These are phyloP conservation scores for Eunapius fragilis DNA, from an alignment of 37 sponge, comb jelly and placozoan species.

Conservation along the genomic window DNA sequence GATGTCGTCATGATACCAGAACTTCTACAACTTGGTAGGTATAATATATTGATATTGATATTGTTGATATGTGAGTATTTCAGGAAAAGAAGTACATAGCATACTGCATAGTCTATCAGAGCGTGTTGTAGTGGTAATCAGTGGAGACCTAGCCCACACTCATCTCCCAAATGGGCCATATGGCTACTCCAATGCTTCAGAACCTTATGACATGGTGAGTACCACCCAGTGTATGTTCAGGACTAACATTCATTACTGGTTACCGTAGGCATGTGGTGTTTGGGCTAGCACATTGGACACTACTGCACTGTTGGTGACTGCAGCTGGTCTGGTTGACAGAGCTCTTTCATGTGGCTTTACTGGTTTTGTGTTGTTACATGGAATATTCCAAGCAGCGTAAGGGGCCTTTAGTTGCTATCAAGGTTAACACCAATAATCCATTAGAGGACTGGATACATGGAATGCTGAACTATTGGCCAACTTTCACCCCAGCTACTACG, in stretches of 20 bases:
- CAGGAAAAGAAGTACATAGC: constrained; percentile 29
- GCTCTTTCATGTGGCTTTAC: constrained; percentile 83
- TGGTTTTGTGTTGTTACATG: constrained; percentile 80
- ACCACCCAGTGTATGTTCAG: no score
- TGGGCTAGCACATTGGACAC: constrained; percentile 43
- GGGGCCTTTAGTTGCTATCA: background rate
- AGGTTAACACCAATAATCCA: background rate
- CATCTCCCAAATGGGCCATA: constrained; percentile 72
- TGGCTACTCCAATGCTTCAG: constrained; percentile 79
- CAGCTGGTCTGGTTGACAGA: constrained; percentile 65
- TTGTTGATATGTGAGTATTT: background rate
- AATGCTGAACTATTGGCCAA: constrained; percentile 49
- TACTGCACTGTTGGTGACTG: constrained; percentile 42
- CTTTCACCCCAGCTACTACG: constrained; percentile 77
- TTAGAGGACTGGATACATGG: constrained; percentile 47
- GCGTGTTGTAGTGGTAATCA: constrained; percentile 64
- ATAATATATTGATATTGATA: background rate
- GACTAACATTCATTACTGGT: background rate
- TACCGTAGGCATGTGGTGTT: constrained; percentile 48
- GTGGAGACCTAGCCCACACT: constrained; percentile 79
- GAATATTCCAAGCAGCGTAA: constrained; percentile 50
- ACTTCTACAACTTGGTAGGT: constrained; percentile 47
- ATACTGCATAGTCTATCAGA: constrained; percentile 21
- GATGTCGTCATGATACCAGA: constrained; percentile 74
- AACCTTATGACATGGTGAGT: constrained; percentile 73